Conservation (phyloP, 2,797 vertebrate species). For the Cirrhinus mrigala region DNA sequence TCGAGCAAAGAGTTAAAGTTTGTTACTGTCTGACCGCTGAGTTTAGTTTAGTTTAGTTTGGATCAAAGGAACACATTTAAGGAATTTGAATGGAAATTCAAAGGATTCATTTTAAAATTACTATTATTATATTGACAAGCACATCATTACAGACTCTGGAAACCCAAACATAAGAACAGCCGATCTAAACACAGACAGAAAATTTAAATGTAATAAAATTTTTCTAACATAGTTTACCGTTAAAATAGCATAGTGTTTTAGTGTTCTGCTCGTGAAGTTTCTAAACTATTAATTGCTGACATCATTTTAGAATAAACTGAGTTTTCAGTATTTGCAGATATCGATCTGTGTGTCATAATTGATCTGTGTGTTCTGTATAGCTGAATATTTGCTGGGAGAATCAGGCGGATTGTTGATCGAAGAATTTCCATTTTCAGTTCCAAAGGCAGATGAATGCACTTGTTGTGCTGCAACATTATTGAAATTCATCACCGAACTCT, state of each 20-base stretch:
- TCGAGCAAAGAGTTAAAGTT: neutral
- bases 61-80: neutral
- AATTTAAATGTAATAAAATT: neutral
- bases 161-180: neutral
- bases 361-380: neutral
- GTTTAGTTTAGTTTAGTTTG: neutral
- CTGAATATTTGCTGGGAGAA: neutral
- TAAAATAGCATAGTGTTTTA: neutral
- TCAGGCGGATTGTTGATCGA: neutral
- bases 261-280: neutral
- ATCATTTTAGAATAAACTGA: neutral
- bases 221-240: neutral
- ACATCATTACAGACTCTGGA: neutral
- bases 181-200: neutral
- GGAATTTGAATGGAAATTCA: neutral
- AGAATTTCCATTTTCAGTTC: constrained; percentile 17
- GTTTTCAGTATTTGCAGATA: neutral
- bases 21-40: neutral
- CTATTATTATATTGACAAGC: constrained; percentile 5
- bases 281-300: neutral
- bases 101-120: constrained; percentile 1
- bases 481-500: constrained; percentile 15
- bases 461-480: constrained; percentile 35
- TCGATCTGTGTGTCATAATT: neutral
- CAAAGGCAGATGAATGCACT: constrained; percentile 19